Base-by-base conservation (phyloP, 2,888 invertebrate species). In the Leucozona laternaria region DNA sequence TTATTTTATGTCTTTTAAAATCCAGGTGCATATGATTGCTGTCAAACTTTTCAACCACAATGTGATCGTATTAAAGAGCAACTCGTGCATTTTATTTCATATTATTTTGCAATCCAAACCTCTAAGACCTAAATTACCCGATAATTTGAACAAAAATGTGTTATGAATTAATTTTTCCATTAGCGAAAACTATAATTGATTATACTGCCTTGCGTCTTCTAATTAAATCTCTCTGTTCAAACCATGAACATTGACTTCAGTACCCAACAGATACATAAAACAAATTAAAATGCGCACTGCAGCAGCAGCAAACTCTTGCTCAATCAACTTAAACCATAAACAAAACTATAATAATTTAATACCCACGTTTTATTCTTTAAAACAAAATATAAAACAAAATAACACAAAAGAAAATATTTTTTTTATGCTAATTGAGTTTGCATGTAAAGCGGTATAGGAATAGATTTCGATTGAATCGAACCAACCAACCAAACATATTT, bases 361-460 rank as follows among this genome's bases (percentile, higher is more conserved):
- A 13, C 48, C 34, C 34, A 48, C 48, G 50, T 68, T 68, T 50
- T 50, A 68, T 68, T 66, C 66, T 48, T 31, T 6, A n/a, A 62
- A 15, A 17, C 17, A 1, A 37, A 31, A 64, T 7, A 10, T 13
- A 3, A 22, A 17, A 64, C 2, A 17, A 17, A 68, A 31, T 1
- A 37, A 15, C 11, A 25, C 8, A 15, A n/a, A 28, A 50, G 10
- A 20, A 34, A 48, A 50, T 53, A 68, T 68, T n/a, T n/a, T n/a
- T n/a, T n/a, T 37, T 68, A 53, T 68, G 68, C 53, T 25, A 68
- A 68, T 68, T 68, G 1, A n/a, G 15, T 68, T n/a, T 68, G 37
- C n/a, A 53, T 68, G 50, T 37, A 53, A 66, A 20, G 31, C 20
- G 8, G 25, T 25, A 25, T 50, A 48, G 34, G 50, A 64, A 64